Evolutionary conservation across 2,888 invertebrate species (phyloP), one percentile per base, ranked within the genome.

Genomic region (Lamellibrachia satsuma): DNA sequence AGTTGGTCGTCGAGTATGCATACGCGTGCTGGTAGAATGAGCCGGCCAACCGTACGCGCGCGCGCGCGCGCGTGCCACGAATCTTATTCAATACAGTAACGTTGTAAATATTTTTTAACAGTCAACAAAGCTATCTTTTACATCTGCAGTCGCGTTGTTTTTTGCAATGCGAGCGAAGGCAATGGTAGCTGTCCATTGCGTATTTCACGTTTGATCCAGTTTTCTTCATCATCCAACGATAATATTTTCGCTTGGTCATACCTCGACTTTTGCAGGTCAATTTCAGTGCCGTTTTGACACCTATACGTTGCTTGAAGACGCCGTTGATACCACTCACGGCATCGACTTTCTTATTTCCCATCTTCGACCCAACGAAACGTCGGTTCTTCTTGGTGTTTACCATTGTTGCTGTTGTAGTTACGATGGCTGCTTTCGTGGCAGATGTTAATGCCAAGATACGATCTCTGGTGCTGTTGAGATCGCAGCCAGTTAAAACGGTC

Each of bases 241-340:
- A 75, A 75, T 75, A 75, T 6, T 75, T 75, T 75, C 75, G 75
- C 75, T 75, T 75, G 75, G 75, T 75, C 75, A 75, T 75, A 75
- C 75, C 11, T 75, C 22, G 11, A 22, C n/a, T 22, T 22, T 75
- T 75, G 75, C 75, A 75, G 75, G 4, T 22, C 75, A 75, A n/a
- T 75, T 75, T 75, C 22, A 6, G 6, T 75, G 75, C 75, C 22
- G 75, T 15, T 15, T 11, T 15, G n/a, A 11, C 11, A 75, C 75
- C 75, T 11, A 75, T 75, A 6, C 75, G 75, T 22, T 22, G 22
- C 75, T 75, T 75, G 75, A 75, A 75, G n/a, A 75, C 75, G n/a
- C 75, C 75, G 75, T 75, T 75, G 75, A 75, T 75, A 4, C 75
- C 75, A 75, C 75, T 75, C 75, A 75, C 75, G 75, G 75, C 22